Evolutionary conservation across 2,888 invertebrate species (phyloP), one percentile per base, ranked within the genome.

Genomic region (Hydriomena furcata): DNA sequence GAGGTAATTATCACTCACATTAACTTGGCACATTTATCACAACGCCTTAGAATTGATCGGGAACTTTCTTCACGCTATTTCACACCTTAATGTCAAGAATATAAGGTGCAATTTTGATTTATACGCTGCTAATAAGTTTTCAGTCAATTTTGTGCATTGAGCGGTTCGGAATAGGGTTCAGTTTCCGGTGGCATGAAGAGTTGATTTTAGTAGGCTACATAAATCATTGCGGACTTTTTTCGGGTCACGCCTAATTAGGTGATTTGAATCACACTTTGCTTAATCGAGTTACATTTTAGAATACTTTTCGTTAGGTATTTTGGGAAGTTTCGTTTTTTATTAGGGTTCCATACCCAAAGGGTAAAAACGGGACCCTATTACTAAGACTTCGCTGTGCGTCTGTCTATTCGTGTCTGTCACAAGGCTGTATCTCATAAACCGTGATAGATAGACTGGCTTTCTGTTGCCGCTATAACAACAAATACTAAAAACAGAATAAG

Each of bases 171-270:
- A 24, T 56, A 61, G 31, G 49, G 49, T 40, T 28, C 28, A 49
- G 25, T 52, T 47, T 58, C 30, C 31, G 23, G 21, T 37, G 44
- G 37, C 30, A 24, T 24, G 34, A 36, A 34, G 47, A 48, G 41
- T 50, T 48, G 56, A 57, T 61, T 52, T 57, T 58, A 61, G 58
- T 58, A 42, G 34, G 47, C 24, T 41, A 36, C 61, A 56, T 61
- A 58, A 61, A 61, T 61, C 61, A 61, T 58, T 54, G 55, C 40
- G 50, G 56, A 57, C 40, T 58, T 58, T 60, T 59, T 61, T 56
- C 50, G 55, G 61, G 58, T 55, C 58, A 57, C 52, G 55, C 55
- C 52, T 57, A 56, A 61, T 61, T 58, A 53, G 55, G 58, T 42
- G 55, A 61, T 61, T 58, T 44, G 38, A 49, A 51, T 58, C 58